phyloP scores from a whole-genome alignment of 1,140 invertebrate genomes.

The Drosophila pseudoobscura region DNA sequence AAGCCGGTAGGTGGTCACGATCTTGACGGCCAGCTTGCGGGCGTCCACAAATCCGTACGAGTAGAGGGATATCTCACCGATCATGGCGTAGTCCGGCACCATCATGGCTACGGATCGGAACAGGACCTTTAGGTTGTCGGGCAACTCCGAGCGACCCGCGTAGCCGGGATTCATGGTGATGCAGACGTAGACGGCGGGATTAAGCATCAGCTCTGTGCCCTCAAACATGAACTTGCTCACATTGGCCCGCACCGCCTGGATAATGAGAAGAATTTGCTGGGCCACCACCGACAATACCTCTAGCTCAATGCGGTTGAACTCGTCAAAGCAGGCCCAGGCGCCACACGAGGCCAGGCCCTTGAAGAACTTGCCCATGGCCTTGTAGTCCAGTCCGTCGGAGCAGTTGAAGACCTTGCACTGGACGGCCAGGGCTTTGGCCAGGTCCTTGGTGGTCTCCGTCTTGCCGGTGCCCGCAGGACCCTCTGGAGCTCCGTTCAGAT shows the following conservation, averaged over 20 bases:
- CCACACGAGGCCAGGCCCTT: slow-evolving; percentile 94
- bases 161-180: slow-evolving; percentile 98
- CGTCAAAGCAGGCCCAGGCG: slow-evolving; percentile 97
- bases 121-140: slow-evolving; percentile 95
- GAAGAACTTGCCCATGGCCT: slow-evolving; percentile 96
- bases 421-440: slow-evolving; percentile 94
- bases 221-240: slow-evolving; percentile 91
- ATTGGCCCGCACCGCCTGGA: slow-evolving; percentile 90
- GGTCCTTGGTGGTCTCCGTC: slow-evolving; percentile 95
- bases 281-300: slow-evolving; percentile 93
- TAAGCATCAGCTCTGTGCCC: slow-evolving; percentile 91
- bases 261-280: slow-evolving; percentile 92
- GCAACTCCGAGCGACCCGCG: slow-evolving; percentile 88
- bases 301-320: slow-evolving; percentile 97
- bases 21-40: slow-evolving; percentile 91
- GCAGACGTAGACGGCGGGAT: slow-evolving; percentile 93
- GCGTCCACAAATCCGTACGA: slow-evolving; percentile 94
- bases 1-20: slow-evolving; percentile 94
- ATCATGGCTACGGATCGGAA: slow-evolving; percentile 98
- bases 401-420: slow-evolving; percentile 98
- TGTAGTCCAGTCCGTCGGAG: slow-evolving; percentile 96
- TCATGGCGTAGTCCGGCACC: slow-evolving; percentile 96
- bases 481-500: slow-evolving; percentile 94
- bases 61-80: slow-evolving; percentile 95
- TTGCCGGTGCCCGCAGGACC: slow-evolving; percentile 95